These are phyloP conservation scores for Drosophila orena DNA, from an alignment of 1,140 invertebrate genomes.

Conservation along the genomic window DNA sequence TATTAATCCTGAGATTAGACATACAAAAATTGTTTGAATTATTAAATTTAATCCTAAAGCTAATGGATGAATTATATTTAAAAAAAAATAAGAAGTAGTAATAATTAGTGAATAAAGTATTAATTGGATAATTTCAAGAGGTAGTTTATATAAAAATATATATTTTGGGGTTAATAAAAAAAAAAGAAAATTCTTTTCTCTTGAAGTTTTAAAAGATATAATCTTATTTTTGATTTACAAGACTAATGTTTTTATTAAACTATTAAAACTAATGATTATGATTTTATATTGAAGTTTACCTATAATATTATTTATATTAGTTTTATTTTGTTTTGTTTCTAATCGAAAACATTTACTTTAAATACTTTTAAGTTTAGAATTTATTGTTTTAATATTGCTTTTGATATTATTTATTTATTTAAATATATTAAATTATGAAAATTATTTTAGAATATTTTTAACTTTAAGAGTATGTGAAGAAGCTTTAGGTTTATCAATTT, in stretches of 20 bases:
- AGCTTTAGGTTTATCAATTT: no score
- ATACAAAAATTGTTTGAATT: conserved; percentile 85
- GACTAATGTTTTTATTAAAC: no score
- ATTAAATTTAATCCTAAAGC: conserved; percentile 85
- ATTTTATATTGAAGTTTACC: no score
- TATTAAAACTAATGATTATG: no score
- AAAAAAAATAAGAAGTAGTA: conserved; percentile 67
- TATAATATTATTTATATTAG: conserved; percentile 80
- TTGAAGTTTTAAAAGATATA: no score
- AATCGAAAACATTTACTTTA: conserved; percentile 7
- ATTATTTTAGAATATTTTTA: no score
- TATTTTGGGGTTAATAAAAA: no score
- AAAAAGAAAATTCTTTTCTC: no score
- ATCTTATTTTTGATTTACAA: no score
- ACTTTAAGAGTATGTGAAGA: no score
- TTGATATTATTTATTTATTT: conserved; percentile 37
- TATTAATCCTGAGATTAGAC: conserved; percentile 50
- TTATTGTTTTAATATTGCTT: conserved; percentile 5
- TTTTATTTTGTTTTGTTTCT: conserved; percentile 83
- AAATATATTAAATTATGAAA: conserved; percentile 85
- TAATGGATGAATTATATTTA: conserved; percentile 85
- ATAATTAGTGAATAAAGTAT: conserved; percentile 75
- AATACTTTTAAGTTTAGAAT: conserved; percentile 8
- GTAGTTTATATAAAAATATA: no score
- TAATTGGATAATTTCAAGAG: no score